Evolutionary conservation across 2,797 vertebrate species (phyloP), one percentile per base, ranked within the genome.

Genomic region (Myotis planiceps): DNA sequence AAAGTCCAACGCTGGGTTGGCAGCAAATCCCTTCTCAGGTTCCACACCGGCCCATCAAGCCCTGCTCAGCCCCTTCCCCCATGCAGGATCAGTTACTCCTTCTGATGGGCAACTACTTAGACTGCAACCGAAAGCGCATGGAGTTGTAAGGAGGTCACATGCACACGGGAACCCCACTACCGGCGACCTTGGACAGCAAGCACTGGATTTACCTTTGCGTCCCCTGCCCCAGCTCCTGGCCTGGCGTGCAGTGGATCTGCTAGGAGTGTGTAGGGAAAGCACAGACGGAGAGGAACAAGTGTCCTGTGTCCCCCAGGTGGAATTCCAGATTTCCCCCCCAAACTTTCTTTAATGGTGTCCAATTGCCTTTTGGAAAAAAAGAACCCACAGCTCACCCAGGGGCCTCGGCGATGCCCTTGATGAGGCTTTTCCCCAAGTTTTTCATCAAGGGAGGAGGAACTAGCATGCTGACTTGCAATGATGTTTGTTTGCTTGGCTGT

Each of bases 61-160:
- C 58, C 88, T 37, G 92, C 95, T 95, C 91, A 71, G 69, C 94
- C 78, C 27, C 82, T 83, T 47, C 83, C 87, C 60, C 45, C 60
- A 9, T 0, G n/a, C 27, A 96, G 53, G 94, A 49, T 92, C 29
- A 9, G 32, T 82, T 83, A 45, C 32, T 82, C 6, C 49, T 49
- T 45, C 49, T 21, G 42, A n/a, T 0, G 16, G 45, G 16, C 14
- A 15, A 37, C 60, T 6, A 9, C 76, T n/a, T 19, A 23, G 42
- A 23, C 27, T 74, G 15, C 53, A 51, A 25, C 53, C 8, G 9
- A 87, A 79, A 71, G 34, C 21, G 0, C 3, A 2, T 0, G 9
- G 13, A 18, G 3, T 58, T 71, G 5, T 14, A 23, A 1, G 25
- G 32, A 55, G 65, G 69, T n/a, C 65, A 47, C 37, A 18, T 1